Percentiles rank a stretch among this genome's conserved stretches.
These are phyloP conservation scores for Heliothis virescens DNA, from an alignment of 1,140 invertebrate species.

Conservation along the genomic window DNA sequence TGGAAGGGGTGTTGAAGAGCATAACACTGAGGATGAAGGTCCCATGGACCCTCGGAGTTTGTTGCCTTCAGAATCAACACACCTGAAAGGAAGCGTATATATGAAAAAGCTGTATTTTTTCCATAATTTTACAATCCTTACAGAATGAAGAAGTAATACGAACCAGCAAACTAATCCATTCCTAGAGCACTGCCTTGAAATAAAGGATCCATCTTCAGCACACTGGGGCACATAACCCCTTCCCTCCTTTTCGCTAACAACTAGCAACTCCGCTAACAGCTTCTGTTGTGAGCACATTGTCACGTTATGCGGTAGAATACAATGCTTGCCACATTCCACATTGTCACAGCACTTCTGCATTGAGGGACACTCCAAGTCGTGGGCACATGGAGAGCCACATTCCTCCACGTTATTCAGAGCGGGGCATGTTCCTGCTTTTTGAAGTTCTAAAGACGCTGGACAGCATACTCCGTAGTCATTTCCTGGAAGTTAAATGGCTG, in stretches of 20 bases:
- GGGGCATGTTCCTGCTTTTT: constrained; percentile 92
- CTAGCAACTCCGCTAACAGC: constrained; percentile 91
- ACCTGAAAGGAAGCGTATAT: constrained; percentile 82
- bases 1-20: constrained; percentile 76
- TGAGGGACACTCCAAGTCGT: constrained; percentile 92
- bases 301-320: constrained; percentile 89
- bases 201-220: constrained; percentile 89
- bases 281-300: constrained; percentile 92
- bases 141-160: constrained; percentile 37
- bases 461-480: constrained; percentile 96
- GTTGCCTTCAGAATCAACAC: constrained; percentile 91
- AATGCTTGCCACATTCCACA: constrained; percentile 89
- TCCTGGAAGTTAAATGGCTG: constrained; percentile 71
- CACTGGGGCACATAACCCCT: constrained; percentile 94
- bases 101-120: too few relatives aligned
- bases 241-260: constrained; percentile 92
- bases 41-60: constrained; percentile 93
- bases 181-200: constrained; percentile 91
- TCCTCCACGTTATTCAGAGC: constrained; percentile 70
- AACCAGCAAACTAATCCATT: constrained; percentile 94
- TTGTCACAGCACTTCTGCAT: constrained; percentile 93
- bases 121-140: too few relatives aligned
- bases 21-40: constrained; percentile 90
- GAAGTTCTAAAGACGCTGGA: constrained; percentile 90
- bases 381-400: constrained; percentile 90